These are phyloP conservation scores for Triplophysa rosa DNA, from an alignment of 2,113 vertebrate species.

Conservation along the genomic window DNA sequence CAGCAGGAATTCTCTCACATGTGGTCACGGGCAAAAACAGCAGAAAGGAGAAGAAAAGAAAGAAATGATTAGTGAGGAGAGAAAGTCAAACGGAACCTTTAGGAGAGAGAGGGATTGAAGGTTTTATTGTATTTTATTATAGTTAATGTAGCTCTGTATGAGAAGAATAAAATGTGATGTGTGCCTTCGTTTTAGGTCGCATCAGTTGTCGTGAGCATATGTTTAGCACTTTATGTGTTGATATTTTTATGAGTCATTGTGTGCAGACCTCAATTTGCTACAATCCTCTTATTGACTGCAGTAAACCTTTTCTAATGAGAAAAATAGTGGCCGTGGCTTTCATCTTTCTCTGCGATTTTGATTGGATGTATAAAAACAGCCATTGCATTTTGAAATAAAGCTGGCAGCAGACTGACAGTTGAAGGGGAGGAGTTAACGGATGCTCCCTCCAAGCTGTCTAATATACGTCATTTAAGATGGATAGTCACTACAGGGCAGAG, in stretches of 20 bases:
- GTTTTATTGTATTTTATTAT: constrained; percentile 12
- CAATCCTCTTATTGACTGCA: constrained; percentile 19
- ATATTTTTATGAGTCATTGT: constrained; percentile 50
- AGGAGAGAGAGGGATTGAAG: constrained; percentile 55
- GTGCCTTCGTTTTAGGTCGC: constrained; percentile 18
- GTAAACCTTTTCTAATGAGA: not conserved
- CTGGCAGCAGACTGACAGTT: too few species aligned
- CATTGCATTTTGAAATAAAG: too few species aligned
- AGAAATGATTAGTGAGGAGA: constrained; percentile 49
- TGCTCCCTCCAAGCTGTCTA: too few species aligned
- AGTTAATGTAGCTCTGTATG: constrained; percentile 6
- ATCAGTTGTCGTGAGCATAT: constrained; percentile 16
- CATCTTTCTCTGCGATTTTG: too few species aligned
- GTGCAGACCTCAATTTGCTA: constrained; percentile 12
- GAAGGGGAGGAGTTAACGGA: too few species aligned
- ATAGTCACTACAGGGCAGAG: too few species aligned
- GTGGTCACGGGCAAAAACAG: constrained; percentile 43
- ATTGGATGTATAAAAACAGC: too few species aligned
- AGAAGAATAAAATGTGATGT: constrained; percentile 55
- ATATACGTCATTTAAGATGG: too few species aligned
- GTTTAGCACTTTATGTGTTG: constrained; percentile 17
- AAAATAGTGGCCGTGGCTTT: too few species aligned
- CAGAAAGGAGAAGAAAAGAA: not conserved
- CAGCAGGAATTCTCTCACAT: constrained; percentile 37
- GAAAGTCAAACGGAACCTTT: constrained; percentile 29